These are phyloP conservation scores for Eilema depressum DNA, from an alignment of 2,888 invertebrate species.

Conservation along the genomic window DNA sequence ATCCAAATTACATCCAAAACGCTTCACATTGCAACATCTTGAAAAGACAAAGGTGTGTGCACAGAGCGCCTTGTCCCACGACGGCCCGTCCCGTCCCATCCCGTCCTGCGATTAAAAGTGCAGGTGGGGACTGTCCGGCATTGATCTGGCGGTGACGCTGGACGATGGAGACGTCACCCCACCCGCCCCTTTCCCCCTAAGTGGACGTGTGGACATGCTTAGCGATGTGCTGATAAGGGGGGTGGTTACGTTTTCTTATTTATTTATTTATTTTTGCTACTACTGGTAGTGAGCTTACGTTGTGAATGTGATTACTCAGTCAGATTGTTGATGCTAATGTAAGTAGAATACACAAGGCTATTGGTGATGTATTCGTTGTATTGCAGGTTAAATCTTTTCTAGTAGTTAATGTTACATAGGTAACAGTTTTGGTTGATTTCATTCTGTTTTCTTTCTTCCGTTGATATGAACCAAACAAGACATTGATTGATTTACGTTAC, in stretches of 20 bases:
- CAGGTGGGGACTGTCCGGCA: slow-evolving; percentile 84
- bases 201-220: slow-evolving; percentile 79
- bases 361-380: not conserved
- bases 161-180: slow-evolving; percentile 74
- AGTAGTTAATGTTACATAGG: not conserved
- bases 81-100: slow-evolving; percentile 43
- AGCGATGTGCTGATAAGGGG: slow-evolving; percentile 80
- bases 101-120: slow-evolving; percentile 79
- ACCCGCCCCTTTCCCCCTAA: slow-evolving; percentile 51
- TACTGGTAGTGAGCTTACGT: slow-evolving; percentile 34
- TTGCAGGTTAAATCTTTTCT: not conserved
- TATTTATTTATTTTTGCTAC: slow-evolving; percentile 49
- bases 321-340: not conserved
- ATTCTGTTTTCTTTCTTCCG: too few species aligned
- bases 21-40: slow-evolving; percentile 37
- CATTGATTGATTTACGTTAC: not conserved
- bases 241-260: slow-evolving; percentile 60
- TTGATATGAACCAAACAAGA: not conserved
- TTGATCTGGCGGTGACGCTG: slow-evolving; percentile 83
- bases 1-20: slow-evolving; percentile 16
- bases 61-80: slow-evolving; percentile 40
- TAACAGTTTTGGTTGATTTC: not conserved
- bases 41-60: slow-evolving; percentile 57
- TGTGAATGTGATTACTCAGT: slow-evolving; percentile 26
- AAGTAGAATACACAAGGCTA: not conserved